These are phyloP conservation scores for Psylliodes chrysocephalus DNA, from an alignment of 2,888 invertebrate genomes.

Conservation along the genomic window DNA sequence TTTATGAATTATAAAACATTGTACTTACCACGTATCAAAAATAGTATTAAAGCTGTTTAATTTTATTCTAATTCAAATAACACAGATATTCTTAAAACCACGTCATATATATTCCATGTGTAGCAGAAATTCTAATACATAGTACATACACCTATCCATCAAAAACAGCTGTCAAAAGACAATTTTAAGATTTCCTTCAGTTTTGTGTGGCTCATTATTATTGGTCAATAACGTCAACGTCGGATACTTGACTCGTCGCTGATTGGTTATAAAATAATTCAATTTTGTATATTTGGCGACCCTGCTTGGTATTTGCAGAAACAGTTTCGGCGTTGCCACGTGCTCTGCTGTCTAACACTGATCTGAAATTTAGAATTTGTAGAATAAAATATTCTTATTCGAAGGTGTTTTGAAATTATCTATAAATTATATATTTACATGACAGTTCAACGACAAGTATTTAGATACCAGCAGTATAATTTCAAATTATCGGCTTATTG, in stretches of 20 bases:
- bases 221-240: background rate
- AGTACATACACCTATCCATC: background rate
- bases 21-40: slow-evolving; percentile 12
- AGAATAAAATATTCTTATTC: too few relatives aligned
- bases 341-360: too few relatives aligned
- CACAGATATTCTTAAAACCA: slow-evolving; percentile 9
- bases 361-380: too few relatives aligned
- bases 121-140: slow-evolving; percentile 1
- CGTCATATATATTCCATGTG: slow-evolving; percentile 25
- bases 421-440: too few relatives aligned
- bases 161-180: slow-evolving; percentile 22
- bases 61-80: slow-evolving; percentile 5
- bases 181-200: background rate
- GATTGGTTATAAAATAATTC: too few relatives aligned
- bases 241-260: background rate
- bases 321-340: too few relatives aligned
- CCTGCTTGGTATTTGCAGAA: background rate
- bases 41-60: background rate
- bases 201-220: slow-evolving; percentile 22
- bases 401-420: too few relatives aligned
- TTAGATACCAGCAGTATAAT: too few relatives aligned
- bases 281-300: background rate
- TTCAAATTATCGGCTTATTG: too few relatives aligned
- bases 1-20: background rate
- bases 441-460: too few relatives aligned